phyloP scores from a whole-genome alignment of 1,140 invertebrate genomes.

The Conus betulinus region DNA sequence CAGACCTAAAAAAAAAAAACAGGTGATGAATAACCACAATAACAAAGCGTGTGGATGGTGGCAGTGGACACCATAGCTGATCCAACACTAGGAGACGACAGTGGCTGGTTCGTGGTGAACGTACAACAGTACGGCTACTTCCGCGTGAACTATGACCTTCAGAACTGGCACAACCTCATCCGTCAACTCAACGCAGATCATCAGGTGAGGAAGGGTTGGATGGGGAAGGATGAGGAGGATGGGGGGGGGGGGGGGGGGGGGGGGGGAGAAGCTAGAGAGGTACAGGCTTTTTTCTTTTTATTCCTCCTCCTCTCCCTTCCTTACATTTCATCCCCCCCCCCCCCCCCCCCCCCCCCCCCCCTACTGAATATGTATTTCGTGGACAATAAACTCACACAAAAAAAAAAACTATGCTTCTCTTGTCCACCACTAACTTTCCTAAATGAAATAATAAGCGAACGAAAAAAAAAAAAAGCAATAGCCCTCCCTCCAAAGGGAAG shows the following conservation, averaged over 20 bases:
- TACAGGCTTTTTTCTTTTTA: conserved; percentile 21
- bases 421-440: no score
- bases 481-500: no score
- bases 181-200: conserved; percentile 80
- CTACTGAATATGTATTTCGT: no score
- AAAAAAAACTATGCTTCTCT: no score
- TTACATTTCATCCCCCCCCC: neutral
- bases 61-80: neutral
- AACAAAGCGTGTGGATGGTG: no score
- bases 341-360: neutral
- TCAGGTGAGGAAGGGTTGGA: conserved; percentile 60
- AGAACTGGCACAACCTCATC: conserved; percentile 70
- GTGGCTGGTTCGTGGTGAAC: conserved; percentile 63
- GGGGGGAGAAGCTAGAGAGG: conserved; percentile 14
- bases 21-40: no score
- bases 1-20: no score
- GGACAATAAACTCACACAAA: no score
- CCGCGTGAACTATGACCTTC: conserved; percentile 87
- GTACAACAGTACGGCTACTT: conserved; percentile 87
- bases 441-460: no score
- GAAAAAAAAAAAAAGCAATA: no score
- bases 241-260: no score
- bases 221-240: no score
- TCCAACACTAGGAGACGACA: neutral
- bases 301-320: neutral